These are phyloP conservation scores for Nomada lathburiana DNA, from an alignment of 2,888 invertebrate species.

Conservation along the genomic window DNA sequence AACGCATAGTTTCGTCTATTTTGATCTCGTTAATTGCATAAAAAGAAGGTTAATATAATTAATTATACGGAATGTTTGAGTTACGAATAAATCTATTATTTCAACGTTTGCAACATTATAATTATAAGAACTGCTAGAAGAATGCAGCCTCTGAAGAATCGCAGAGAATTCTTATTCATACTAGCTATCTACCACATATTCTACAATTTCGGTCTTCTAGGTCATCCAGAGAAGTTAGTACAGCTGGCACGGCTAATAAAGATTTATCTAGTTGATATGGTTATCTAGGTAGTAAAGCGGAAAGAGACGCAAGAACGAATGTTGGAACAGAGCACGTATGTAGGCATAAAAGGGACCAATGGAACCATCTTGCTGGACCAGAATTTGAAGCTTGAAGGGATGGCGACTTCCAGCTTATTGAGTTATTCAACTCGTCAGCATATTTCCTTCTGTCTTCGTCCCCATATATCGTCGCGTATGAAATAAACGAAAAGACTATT, in stretches of 20 bases:
- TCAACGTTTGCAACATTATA: neutral
- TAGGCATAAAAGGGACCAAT: slow-evolving; percentile 12
- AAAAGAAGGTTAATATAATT: too few relatives aligned
- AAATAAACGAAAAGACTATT: neutral
- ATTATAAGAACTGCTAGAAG: neutral
- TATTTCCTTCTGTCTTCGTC: neutral
- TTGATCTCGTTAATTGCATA: too few relatives aligned
- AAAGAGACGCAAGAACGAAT: slow-evolving; percentile 8
- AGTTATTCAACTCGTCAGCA: slow-evolving; percentile 23
- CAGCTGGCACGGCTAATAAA: slow-evolving; percentile 24
- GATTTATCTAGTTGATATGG: slow-evolving; percentile 13
- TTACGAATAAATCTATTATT: neutral
- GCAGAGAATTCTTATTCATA: neutral
- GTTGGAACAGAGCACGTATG: slow-evolving; percentile 3
- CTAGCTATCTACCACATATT: neutral
- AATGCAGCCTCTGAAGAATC: neutral
- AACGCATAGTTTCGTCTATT: too few relatives aligned
- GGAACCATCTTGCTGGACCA: slow-evolving; percentile 6
- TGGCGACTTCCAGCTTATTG: slow-evolving; percentile 8
- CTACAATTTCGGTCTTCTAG: neutral
- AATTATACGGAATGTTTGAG: neutral
- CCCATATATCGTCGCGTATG: neutral
- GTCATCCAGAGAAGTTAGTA: slow-evolving; percentile 14
- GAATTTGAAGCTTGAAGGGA: neutral
- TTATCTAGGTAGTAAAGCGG: neutral